Evolutionary conservation across 2,888 invertebrate genomes (phyloP).

Genomic region (Tipula confusa): DNA sequence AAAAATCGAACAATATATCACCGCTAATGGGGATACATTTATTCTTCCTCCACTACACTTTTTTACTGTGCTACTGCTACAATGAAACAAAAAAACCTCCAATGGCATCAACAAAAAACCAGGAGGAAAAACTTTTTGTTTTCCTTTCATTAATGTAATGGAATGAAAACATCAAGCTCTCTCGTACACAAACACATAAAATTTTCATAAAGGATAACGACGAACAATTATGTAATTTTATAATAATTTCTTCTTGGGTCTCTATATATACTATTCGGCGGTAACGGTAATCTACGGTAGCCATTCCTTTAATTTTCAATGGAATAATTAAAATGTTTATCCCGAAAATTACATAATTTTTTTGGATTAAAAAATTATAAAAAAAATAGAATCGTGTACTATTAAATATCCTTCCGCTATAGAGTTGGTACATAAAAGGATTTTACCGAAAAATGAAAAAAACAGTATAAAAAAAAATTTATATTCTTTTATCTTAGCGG

Average conservation of each 20-base stretch:
- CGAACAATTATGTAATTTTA: not conserved
- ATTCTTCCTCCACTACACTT: not conserved
- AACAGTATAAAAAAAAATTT: not conserved
- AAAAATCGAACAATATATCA: constrained; percentile 3
- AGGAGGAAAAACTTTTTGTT: not conserved
- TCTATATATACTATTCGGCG: not conserved
- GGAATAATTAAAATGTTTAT: constrained; percentile 3
- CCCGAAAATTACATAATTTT: not conserved
- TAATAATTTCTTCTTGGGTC: not conserved
- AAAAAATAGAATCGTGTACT: not conserved
- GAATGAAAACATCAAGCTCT: constrained; percentile 15
- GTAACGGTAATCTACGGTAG: not conserved
- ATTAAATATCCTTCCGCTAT: not conserved
- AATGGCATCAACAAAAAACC: no score
- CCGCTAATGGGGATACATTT: constrained; percentile 20
- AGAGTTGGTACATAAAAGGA: not conserved
- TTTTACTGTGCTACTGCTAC: not conserved
- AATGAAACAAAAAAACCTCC: not conserved
- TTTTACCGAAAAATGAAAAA: not conserved
- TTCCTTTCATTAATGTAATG: constrained; percentile 5
- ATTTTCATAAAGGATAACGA: constrained; percentile 3
- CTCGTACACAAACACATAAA: not conserved
- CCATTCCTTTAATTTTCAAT: not conserved
- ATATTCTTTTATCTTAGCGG: not conserved
- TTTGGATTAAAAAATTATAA: not conserved